Percentiles rank a stretch among this genome's conserved stretches.
Conservation (phyloP, 2,888 invertebrate genomes). For the Cephus runcator region DNA sequence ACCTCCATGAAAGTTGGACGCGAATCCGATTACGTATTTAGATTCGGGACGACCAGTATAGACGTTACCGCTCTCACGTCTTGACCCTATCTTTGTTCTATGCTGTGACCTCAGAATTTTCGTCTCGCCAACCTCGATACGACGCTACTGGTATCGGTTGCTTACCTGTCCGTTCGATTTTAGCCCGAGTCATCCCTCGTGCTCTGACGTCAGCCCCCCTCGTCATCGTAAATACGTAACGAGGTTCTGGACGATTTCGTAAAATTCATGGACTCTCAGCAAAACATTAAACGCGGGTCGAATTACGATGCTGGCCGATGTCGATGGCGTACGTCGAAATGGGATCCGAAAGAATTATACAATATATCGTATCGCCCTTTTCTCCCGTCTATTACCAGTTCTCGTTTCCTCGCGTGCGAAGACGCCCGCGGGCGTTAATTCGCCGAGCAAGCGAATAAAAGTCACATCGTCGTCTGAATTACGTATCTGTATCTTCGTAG, state of each 20-base stretch:
- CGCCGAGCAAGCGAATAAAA: not conserved
- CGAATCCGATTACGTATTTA: constrained; percentile 40
- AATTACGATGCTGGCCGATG: not conserved
- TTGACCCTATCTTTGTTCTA: constrained; percentile 46
- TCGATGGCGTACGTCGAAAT: too few relatives aligned
- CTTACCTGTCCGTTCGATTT: not conserved
- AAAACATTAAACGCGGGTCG: not conserved
- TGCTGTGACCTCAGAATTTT: not conserved
- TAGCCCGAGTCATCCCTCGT: not conserved
- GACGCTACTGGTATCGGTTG: not conserved
- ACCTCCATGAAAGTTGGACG: not conserved
- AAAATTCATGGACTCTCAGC: not conserved
- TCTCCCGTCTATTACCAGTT: not conserved
- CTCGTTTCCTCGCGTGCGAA: not conserved
- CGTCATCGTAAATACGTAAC: not conserved
- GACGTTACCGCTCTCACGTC: constrained; percentile 40
- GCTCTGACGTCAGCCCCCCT: not conserved
- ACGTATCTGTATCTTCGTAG: not conserved
- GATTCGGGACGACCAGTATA: constrained; percentile 35
- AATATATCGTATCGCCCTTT: not conserved
- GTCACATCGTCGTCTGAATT: not conserved
- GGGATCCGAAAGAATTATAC: not conserved
- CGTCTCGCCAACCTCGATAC: not conserved
- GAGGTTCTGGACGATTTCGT: not conserved
- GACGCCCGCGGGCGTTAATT: not conserved